Percentiles rank a stretch among this genome's conserved stretches.
phyloP scores from a whole-genome alignment of 2,113 vertebrate species.

The Cichladusa arquata region DNA sequence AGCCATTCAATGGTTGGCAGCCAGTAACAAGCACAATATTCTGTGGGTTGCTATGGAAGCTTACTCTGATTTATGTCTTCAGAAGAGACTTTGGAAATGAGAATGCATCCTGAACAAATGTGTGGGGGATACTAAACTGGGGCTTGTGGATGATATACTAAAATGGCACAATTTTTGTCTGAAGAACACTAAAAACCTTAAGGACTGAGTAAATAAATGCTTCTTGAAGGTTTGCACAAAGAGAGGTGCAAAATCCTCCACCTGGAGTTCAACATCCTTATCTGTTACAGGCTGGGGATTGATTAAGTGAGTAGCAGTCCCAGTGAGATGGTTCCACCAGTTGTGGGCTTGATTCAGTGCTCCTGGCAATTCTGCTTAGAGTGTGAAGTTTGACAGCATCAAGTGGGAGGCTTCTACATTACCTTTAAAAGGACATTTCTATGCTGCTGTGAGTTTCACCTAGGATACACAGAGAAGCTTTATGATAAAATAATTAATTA shows the following conservation, averaged over 20 bases:
- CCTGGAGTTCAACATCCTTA: background rate
- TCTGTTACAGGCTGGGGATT: background rate
- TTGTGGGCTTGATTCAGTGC: rapidly evolving
- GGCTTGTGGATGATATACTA: background rate
- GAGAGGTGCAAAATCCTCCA: background rate
- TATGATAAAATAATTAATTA: background rate
- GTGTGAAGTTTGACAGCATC: background rate
- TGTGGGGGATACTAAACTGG: background rate
- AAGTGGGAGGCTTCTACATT: background rate
- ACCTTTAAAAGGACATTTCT: background rate
- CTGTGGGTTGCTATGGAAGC: background rate
- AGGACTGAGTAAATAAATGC: background rate
- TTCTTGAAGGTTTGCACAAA: background rate
- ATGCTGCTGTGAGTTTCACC: background rate
- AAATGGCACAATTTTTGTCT: background rate
- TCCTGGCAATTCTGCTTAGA: background rate
- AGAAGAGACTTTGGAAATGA: background rate
- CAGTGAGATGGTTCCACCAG: background rate
- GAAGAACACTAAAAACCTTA: background rate
- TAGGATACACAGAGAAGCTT: background rate
- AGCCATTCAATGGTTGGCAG: background rate
- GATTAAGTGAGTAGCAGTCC: background rate
- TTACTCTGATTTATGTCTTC: background rate
- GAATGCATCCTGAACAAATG: background rate
- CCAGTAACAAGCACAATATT: background rate